Evolutionary conservation across 30 jellyfish, hydroid and myxozoan genomes (phyloP).

Genomic region (Aurelia sp.): DNA sequence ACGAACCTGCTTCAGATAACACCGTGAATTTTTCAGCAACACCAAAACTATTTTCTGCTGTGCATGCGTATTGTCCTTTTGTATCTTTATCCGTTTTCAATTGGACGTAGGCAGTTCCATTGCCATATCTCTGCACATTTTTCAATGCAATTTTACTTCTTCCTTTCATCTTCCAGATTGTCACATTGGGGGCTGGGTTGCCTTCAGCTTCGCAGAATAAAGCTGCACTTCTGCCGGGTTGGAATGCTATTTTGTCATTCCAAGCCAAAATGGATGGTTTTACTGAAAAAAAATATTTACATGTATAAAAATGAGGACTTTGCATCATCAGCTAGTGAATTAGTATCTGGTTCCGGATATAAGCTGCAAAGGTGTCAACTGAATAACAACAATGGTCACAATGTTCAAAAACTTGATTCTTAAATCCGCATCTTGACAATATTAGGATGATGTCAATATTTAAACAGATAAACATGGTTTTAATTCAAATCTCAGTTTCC

Average conservation of each 20-base stretch:
- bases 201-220: slow-evolving; percentile 68
- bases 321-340: background rate
- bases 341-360: too few relatives aligned
- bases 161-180: background rate
- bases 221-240: slow-evolving; percentile 8
- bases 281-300: slow-evolving; percentile 14
- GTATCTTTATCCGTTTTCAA: background rate
- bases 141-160: slow-evolving; percentile 2
- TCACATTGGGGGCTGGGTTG: slow-evolving; percentile 61
- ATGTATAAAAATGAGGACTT: background rate
- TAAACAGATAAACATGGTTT: too few relatives aligned
- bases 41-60: slow-evolving; percentile 55
- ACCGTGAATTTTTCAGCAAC: background rate
- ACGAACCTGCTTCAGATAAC: slow-evolving; percentile 9
- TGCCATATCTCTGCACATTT: slow-evolving; percentile 12
- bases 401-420: too few relatives aligned
- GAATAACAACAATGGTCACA: too few relatives aligned
- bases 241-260: slow-evolving; percentile 18
- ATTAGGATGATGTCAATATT: too few relatives aligned
- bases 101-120: slow-evolving; percentile 47
- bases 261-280: slow-evolving; percentile 45
- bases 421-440: too few relatives aligned
- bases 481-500: too few relatives aligned
- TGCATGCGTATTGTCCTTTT: slow-evolving; percentile 29
- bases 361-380: too few relatives aligned